A percentile compares a stretch with the other conserved stretches of the same genome.
These are phyloP conservation scores for Microctonus hyperodae DNA, from an alignment of 2,888 invertebrate species.

Conservation along the genomic window DNA sequence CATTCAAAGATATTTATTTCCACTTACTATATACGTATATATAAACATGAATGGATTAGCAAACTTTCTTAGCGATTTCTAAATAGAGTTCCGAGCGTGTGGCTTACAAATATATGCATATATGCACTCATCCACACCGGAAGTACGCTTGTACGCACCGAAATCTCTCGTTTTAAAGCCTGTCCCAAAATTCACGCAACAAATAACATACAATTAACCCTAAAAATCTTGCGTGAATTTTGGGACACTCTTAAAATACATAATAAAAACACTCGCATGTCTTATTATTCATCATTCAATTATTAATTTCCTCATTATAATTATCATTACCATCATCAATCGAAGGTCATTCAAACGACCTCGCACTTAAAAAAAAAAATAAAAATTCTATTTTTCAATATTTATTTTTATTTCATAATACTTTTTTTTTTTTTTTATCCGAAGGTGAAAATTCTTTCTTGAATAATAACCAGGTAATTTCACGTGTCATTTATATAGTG, in stretches of 20 bases:
- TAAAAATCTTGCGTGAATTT: too few species aligned
- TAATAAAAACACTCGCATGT: not conserved
- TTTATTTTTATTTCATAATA: not conserved
- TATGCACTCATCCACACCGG: conserved; percentile 12
- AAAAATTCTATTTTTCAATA: not conserved
- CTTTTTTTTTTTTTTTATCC: not conserved
- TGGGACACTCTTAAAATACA: too few species aligned
- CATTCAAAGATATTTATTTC: conserved; percentile 1
- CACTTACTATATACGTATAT: conserved; percentile 15
- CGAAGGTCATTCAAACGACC: not conserved
- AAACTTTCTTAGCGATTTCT: conserved; percentile 50
- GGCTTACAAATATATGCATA: not conserved
- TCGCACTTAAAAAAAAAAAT: not conserved
- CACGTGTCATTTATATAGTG: conserved; percentile 5
- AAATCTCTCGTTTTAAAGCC: conserved; percentile 11
- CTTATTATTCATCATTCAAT: not conserved
- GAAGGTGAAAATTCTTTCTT: not conserved
- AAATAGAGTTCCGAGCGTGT: conserved; percentile 45
- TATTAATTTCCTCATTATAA: not conserved
- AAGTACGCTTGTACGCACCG: conserved; percentile 19
- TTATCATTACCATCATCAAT: not conserved
- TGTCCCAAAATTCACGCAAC: not conserved
- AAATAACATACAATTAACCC: too few species aligned
- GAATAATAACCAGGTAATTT: not conserved
- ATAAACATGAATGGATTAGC: conserved; percentile 34